Conservation (phyloP, 2,797 vertebrate genomes). For the Jordanella pulchra region DNA sequence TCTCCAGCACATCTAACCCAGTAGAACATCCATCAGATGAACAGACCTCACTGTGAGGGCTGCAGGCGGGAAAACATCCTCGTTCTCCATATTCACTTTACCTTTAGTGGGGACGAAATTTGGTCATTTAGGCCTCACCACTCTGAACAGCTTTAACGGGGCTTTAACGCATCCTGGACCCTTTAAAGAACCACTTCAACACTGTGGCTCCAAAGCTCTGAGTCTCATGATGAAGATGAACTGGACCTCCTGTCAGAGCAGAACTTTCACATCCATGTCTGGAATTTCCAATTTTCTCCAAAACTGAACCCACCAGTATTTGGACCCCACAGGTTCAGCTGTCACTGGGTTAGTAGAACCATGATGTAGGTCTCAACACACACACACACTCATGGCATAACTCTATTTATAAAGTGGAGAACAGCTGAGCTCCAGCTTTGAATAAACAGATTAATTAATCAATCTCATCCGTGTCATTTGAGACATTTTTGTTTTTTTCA, state of each 20-base stretch:
- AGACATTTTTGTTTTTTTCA: neutral
- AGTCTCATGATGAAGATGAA: neutral
- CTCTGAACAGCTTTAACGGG: too few species aligned
- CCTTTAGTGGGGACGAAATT: neutral
- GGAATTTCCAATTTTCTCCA: neutral
- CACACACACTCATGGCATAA: too few species aligned
- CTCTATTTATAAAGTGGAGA: neutral
- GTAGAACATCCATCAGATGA: neutral
- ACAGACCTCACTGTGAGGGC: too few species aligned
- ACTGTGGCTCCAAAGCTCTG: neutral
- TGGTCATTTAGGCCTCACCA: neutral
- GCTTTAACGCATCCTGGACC: too few species aligned
- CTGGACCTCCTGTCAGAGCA: neutral
- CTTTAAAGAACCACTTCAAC: too few species aligned
- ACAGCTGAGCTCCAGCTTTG: too few species aligned
- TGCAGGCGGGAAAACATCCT: neutral
- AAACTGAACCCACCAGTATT: too few species aligned
- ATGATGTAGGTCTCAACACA: too few species aligned
- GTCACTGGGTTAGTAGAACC: too few species aligned
- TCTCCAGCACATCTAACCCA: neutral
- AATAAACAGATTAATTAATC: neutral
- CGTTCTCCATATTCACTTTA: neutral
- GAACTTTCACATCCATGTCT: neutral
- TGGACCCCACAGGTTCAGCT: too few species aligned
- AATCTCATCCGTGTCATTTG: neutral